These are phyloP conservation scores for Micrasema minimum DNA, from an alignment of 1,140 invertebrate species.

Conservation along the genomic window DNA sequence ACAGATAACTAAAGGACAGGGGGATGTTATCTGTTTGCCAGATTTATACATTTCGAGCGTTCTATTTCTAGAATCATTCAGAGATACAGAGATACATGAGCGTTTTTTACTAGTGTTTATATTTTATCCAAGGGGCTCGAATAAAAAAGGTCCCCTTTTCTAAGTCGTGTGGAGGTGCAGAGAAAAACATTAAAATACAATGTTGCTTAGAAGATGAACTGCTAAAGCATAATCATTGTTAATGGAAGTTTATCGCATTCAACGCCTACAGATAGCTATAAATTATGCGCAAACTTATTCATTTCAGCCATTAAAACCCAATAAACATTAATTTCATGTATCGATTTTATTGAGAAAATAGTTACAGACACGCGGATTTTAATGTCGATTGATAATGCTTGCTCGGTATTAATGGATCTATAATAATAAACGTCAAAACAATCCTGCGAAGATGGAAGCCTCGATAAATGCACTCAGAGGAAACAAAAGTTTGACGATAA, in stretches of 20 bases:
- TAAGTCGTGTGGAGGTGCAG: no score
- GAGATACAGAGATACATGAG: conserved; percentile 2
- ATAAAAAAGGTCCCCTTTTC: not conserved
- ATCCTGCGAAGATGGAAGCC: not conserved
- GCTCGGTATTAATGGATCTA: not conserved
- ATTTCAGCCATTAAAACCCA: no score
- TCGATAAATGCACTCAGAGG: no score
- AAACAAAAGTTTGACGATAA: not conserved
- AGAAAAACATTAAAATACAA: no score
- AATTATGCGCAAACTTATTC: no score
- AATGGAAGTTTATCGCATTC: no score
- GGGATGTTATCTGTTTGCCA: conserved; percentile 19
- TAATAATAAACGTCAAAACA: conserved; percentile 22
- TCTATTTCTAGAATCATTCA: conserved; percentile 1
- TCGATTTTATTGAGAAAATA: no score
- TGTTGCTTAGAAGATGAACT: no score
- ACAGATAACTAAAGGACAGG: not conserved
- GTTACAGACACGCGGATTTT: no score
- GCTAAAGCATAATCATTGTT: no score
- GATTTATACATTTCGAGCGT: conserved; percentile 13
- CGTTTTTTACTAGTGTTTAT: conserved; percentile 23
- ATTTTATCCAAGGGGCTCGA: not conserved
- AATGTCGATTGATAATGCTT: not conserved
- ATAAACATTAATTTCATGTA: no score
- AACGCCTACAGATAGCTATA: no score